phyloP scores from a whole-genome alignment of 2,113 vertebrate genomes.

The Ranitomeya variabilis region DNA sequence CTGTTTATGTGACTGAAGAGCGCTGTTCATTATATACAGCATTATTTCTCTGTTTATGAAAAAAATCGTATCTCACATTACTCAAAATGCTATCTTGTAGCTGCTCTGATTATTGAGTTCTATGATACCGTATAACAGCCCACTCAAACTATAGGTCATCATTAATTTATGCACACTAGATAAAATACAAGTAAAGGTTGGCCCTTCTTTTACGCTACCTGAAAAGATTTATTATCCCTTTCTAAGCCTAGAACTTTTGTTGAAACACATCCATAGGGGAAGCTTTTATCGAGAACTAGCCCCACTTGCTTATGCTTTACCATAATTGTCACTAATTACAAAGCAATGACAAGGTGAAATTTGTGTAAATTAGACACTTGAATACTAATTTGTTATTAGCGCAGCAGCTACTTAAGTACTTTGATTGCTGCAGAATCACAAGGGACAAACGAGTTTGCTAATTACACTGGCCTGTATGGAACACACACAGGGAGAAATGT shows the following conservation, averaged over 20 bases:
- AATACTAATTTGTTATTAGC: conserved; percentile 54
- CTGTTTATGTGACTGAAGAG: no score
- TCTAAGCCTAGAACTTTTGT: conserved; percentile 20
- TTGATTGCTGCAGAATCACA: conserved; percentile 51
- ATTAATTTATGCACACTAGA: conserved; percentile 6
- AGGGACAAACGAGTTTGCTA: conserved; percentile 42
- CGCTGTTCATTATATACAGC: neutral
- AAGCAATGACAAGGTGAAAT: conserved; percentile 56
- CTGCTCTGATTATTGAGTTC: neutral
- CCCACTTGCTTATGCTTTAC: conserved; percentile 42
- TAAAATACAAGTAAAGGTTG: conserved; percentile 12
- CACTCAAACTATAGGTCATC: neutral
- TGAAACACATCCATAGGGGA: conserved; percentile 31
- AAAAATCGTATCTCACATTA: neutral
- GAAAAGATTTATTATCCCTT: conserved; percentile 37
- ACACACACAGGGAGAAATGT: conserved; percentile 43
- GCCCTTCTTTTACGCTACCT: neutral
- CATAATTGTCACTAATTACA: conserved; percentile 55
- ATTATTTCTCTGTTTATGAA: neutral
- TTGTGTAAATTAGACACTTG: conserved; percentile 56
- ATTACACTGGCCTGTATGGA: conserved; percentile 45
- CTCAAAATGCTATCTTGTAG: neutral
- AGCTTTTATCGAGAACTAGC: conserved; percentile 42
- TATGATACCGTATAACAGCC: neutral
- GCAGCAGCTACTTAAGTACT: conserved; percentile 53